Base-by-base conservation (phyloP, 2,113 vertebrate genomes). In the Seriola quinqueradiata region DNA sequence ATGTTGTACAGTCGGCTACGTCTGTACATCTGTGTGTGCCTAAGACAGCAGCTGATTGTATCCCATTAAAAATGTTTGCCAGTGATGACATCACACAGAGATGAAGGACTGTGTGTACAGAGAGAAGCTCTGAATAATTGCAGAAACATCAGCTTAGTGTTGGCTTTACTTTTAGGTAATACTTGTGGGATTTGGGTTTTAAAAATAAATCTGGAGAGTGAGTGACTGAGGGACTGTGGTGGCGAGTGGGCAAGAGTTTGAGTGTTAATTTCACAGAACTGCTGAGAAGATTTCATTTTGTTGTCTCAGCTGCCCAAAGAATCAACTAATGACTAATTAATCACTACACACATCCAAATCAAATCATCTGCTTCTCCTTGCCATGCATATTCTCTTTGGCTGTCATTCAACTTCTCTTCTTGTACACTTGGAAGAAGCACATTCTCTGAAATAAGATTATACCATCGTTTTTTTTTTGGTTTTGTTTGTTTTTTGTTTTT, bases 251-350 rank as follows among this genome's bases (percentile, higher is more conserved):
- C 58, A 78, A 61, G 77, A 81, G 75, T 74, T 42, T 67, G 63
- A 79, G 90, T 68, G 69, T 82, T 89, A 83, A 89, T 87, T 87
- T 89, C 61, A 75, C 84, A 87, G 77, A 89, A 88, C 52, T 77
- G 86, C 89, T 85, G 87, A 90, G 65, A 63, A 84, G 71, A 88
- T 91, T 89, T 88, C 6, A 87, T 90, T 87, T 81, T 82, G 83
- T 86, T 81, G 38, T 87, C 89, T 92, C 92, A 92, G 92, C 81
- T 83, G 90, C 67, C 82, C 85, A 81, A 87, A 89, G 73, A 91
- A 85, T 92, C 79, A 83, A 59, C 86, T 92, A 92, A 94, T 94
- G 90, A 86, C 88, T 91, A 87, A 91, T 92, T 93, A 92, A 93
- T 94, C 90, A 89, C 85, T 38, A 23, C 57, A 77, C 77, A 65